These are phyloP conservation scores for Meteorus colon DNA, from an alignment of 2,888 invertebrate genomes.

Conservation along the genomic window DNA sequence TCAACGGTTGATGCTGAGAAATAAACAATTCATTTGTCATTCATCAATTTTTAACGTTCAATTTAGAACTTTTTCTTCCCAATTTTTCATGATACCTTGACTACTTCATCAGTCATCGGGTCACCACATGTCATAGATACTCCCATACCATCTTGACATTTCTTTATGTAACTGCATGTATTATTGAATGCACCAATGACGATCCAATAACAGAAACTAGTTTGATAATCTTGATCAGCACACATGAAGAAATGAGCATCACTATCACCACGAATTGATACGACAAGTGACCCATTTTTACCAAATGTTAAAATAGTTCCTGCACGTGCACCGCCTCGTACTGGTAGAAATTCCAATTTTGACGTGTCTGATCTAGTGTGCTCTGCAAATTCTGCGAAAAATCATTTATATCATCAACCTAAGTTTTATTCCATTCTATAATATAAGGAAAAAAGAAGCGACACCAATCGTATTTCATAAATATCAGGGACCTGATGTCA, in stretches of 20 bases:
- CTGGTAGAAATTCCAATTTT: not conserved
- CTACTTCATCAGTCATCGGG: not conserved
- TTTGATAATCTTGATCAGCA: constrained; percentile 27
- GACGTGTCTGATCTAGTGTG: not conserved
- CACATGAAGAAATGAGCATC: constrained; percentile 64
- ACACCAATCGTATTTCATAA: too few species aligned
- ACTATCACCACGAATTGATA: constrained; percentile 55
- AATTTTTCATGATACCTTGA: constrained; percentile 13
- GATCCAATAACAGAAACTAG: constrained; percentile 65
- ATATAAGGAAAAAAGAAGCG: too few species aligned
- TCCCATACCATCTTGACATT: constrained; percentile 53
- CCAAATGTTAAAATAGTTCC: not conserved
- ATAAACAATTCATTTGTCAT: not conserved
- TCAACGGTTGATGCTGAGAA: constrained; percentile 49
- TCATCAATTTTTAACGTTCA: not conserved
- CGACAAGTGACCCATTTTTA: constrained; percentile 32
- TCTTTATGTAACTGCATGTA: constrained; percentile 56
- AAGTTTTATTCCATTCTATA: not conserved
- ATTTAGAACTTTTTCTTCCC: not conserved
- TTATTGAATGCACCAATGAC: constrained; percentile 60
- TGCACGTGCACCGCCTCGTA: not conserved
- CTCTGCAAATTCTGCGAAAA: constrained; percentile 26
- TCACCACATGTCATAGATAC: not conserved
- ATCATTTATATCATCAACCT: not conserved
- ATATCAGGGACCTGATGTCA: too few species aligned